Evolutionary conservation across 1,140 invertebrate species (phyloP), one percentile per base, ranked within the genome.

Genomic region (Varroa destructor): DNA sequence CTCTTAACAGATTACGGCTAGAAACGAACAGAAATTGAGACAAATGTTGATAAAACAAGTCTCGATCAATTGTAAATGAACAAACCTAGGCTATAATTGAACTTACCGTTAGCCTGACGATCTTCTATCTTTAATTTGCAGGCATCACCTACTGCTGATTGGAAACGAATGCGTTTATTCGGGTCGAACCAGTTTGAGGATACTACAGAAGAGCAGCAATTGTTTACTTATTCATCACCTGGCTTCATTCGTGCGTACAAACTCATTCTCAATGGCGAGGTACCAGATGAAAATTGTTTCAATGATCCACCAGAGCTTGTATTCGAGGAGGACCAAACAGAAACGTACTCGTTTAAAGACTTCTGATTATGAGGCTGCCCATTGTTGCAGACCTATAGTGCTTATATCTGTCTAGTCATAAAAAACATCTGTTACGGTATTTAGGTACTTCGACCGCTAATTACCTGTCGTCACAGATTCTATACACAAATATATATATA

Each of bases 321-420:
- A 14, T 67, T 36, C 37, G 61, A 67, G 36, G 61, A 67, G 12
- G 61, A 67, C 37, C 40, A 67, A 43, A 40, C 61, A 12, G 61
- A 67, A 37, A 46, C 61, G 2, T 67, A 67, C 61, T 67, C 40
- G 12, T 67, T 67, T 67, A 46, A 67, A 37, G 46, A 67, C 46
- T 67, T 67, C 37, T 67, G 40, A 58, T 51, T 8, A 51, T 51
- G 46, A 8, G 46, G 46, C 8, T 8, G 46, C 46, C 46, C 46
- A 3, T 51, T 51, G 4, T 51, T 51, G 46, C 46, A 8, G 46
- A 8, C 46, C 8, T 51, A 3, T 51, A 51, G 46, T 8, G 8
- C 46, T 51, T 51, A 51, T 51, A 5, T 8, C 46, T 51, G 46
- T 51, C 46, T 51, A 51, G 46, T 51, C 8, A 51, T 51, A 51